Base-by-base conservation (phyloP, 2,888 invertebrate species). In the Andrena chrysosceles region DNA sequence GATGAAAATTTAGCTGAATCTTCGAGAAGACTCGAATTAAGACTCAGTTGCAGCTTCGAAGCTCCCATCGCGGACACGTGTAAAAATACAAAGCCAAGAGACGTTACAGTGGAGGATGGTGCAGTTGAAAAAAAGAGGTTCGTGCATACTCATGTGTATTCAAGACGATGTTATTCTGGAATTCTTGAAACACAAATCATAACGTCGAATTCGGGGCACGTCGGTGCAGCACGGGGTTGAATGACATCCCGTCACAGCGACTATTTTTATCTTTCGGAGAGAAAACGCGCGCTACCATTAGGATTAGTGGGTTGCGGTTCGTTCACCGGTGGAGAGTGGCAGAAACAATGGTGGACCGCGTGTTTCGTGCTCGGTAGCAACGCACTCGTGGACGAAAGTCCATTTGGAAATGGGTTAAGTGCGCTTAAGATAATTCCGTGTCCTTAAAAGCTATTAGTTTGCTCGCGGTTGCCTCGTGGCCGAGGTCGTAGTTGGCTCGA, bases 341-440 rank as follows among this genome's bases (percentile, higher is more conserved):
- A 74, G 84, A 85, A 90, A 92, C 91, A 91, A 92, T 91, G 89
- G 90, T 26, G 85, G 77, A 70, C 86, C 85, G 76, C 66, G 66
- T 70, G 71, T 78, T 77, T 77, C 76, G 66, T 52, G 72, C 64
- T 69, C 49, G 76, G 70, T 59, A 48, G 74, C 75, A 52, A 69
- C 67, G 81, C 77, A 86, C 83, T 86, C 85, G 73, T 79, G 74
- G 86, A 89, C 88, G 88, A 91, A 92, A 91, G 90, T 91, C 90
- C 88, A 89, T 90, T 87, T 87, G 76, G 85, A 91, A 91, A 89
- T 91, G 87, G 90, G 91, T 91, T 91, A 91, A 91, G 90, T 89
- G 87, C 89, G 88, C 88, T 89, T 86, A 87, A 86, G 89, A 88
- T 90, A 90, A 91, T 91, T 90, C 89, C 88, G 86, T 87, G 85